Conservation (phyloP, 2,888 invertebrate species). For the Koerneria pararmatus region DNA sequence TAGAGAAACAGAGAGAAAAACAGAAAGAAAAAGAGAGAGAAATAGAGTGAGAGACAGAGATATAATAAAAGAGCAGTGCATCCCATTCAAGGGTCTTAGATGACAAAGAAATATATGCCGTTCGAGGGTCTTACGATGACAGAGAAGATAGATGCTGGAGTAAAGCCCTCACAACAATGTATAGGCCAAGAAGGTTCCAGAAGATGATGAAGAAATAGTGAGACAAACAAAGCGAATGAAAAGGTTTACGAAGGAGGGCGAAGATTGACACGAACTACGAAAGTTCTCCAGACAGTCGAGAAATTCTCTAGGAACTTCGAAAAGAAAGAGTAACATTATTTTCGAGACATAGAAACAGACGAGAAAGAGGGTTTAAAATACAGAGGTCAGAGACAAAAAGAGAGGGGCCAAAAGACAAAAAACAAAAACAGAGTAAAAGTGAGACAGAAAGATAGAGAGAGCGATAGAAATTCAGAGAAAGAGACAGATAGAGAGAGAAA, state of each 20-base stretch:
- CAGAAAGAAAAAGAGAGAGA: neutral
- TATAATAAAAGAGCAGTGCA: conserved; percentile 6
- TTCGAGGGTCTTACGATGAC: neutral
- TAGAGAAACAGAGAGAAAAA: neutral
- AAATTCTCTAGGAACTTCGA: too few relatives aligned
- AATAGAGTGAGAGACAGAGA: conserved; percentile 4
- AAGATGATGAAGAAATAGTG: conserved; percentile 15
- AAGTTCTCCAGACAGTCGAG: too few relatives aligned
- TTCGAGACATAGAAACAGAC: neutral
- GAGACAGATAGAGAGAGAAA: neutral
- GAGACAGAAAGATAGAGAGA: conserved; percentile 3
- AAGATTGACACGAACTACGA: neutral
- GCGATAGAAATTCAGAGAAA: neutral
- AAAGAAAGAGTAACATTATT: conserved; percentile 2
- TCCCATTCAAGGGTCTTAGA: too few relatives aligned
- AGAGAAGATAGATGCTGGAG: conserved; percentile 9
- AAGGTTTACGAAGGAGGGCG: neutral
- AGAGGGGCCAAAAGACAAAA: conserved; percentile 1
- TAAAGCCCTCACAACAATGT: conserved; percentile 20
- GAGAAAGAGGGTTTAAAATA: conserved; percentile 8
- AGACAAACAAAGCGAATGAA: neutral
- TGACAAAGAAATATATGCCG: conserved; percentile 15
- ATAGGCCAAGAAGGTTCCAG: conserved; percentile 12
- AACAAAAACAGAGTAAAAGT: conserved; percentile 5
- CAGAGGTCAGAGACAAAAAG: conserved; percentile 14